These are phyloP conservation scores for Mystacornis crossleyi DNA, from an alignment of 2,113 vertebrate genomes.

Conservation along the genomic window DNA sequence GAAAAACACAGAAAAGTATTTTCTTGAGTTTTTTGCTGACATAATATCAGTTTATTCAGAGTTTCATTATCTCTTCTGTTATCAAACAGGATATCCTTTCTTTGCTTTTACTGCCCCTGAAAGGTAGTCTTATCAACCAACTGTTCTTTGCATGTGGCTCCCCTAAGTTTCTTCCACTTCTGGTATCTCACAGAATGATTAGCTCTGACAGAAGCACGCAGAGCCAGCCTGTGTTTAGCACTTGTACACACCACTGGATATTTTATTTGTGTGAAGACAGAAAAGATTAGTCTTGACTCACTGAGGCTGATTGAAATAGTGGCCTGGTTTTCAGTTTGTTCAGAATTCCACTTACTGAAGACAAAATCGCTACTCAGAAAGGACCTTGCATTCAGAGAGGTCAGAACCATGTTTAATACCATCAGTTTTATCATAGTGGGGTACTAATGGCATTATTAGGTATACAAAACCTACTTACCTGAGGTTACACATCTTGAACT, in stretches of 20 bases:
- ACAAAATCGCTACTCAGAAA: neutral
- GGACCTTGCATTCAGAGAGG: neutral
- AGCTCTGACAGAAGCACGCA: neutral
- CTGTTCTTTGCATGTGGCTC: neutral
- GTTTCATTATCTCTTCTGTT: neutral
- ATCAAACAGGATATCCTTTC: conserved; percentile 45
- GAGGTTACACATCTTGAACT: neutral
- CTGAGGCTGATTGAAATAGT: neutral
- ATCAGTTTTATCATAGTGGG: neutral
- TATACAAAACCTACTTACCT: neutral
- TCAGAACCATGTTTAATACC: neutral
- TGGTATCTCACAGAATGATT: neutral
- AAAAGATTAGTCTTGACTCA: neutral
- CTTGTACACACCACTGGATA: neutral
- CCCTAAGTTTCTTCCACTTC: conserved; percentile 17
- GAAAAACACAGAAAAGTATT: neutral
- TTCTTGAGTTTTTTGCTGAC: neutral
- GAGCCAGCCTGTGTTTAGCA: neutral
- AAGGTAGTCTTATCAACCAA: conserved; percentile 15
- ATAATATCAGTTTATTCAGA: neutral
- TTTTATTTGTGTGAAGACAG: neutral
- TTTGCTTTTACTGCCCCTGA: conserved; percentile 21
- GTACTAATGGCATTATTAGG: neutral
- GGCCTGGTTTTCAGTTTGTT: neutral
- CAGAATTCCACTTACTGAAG: neutral